A percentile compares a stretch with the other conserved stretches of the same genome.
Conservation (phyloP, 2,113 vertebrate genomes). For the Cynoglossus semilaevis region DNA sequence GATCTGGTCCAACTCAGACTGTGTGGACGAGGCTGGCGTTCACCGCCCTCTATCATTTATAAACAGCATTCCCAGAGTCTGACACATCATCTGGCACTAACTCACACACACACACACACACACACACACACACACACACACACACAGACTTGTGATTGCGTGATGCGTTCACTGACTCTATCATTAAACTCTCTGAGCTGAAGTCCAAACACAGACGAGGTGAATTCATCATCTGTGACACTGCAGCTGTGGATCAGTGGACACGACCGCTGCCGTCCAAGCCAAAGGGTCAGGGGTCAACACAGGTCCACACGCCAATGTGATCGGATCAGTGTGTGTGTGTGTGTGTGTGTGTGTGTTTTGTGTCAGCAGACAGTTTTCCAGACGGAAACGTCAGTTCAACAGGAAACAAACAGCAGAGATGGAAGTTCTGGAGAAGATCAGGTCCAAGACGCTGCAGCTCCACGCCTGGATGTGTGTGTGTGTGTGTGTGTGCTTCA, state of each 20-base stretch:
- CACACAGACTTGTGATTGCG: not conserved
- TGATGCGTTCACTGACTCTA: too few relatives aligned
- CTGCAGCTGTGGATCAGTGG: too few relatives aligned
- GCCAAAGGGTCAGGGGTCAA: too few relatives aligned
- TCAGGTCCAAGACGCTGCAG: constrained; percentile 2
- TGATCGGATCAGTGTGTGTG: not conserved
- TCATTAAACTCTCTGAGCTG: too few relatives aligned
- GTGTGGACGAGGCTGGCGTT: constrained; percentile 17
- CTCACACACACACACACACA: constrained; percentile 1
- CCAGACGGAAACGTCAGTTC: constrained; percentile 48
- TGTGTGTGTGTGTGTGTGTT: constrained; percentile 9
- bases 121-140: not conserved
- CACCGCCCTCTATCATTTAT: constrained; percentile 40
- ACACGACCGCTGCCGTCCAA: too few relatives aligned
- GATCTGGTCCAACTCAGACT: constrained; percentile 37
- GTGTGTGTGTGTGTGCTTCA: too few relatives aligned
- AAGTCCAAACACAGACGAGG: too few relatives aligned
- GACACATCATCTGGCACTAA: constrained; percentile 30
- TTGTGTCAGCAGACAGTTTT: constrained; percentile 10
- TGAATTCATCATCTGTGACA: too few relatives aligned
- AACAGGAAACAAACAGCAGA: constrained; percentile 41
- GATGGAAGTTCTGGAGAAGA: constrained; percentile 25
- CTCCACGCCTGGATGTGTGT: too few relatives aligned
- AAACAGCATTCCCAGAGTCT: constrained; percentile 58
- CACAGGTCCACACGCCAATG: too few relatives aligned